These are phyloP conservation scores for Lithobates pipiens DNA, from an alignment of 2,797 vertebrate genomes.

Conservation along the genomic window DNA sequence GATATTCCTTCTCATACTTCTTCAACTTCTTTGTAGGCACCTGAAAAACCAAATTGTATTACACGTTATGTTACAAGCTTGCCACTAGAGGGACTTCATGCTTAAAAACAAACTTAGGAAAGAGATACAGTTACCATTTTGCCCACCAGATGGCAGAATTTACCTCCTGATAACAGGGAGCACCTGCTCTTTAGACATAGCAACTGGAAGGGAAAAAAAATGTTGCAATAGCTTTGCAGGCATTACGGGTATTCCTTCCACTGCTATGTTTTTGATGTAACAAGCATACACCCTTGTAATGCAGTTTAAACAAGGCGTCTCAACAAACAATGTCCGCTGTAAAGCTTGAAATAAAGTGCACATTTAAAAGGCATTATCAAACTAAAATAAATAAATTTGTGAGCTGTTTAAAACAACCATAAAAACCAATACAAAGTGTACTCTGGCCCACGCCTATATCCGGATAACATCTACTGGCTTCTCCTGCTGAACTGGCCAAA, in stretches of 20 bases:
- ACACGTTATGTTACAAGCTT: background rate
- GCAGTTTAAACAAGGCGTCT: background rate
- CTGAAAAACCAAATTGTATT: constrained; percentile 70
- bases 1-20: constrained; percentile 99
- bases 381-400: too few species aligned
- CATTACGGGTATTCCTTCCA: background rate
- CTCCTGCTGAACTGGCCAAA: too few species aligned
- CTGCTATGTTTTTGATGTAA: background rate
- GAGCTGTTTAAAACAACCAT: too few species aligned
- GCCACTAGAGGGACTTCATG: constrained; percentile 29
- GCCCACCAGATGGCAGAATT: constrained; percentile 25
- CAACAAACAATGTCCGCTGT: background rate
- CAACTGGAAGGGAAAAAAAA: background rate
- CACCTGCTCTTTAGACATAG: constrained; percentile 2
- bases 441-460: background rate
- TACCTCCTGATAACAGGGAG: background rate
- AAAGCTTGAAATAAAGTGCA: background rate
- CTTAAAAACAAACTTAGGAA: background rate
- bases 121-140: background rate
- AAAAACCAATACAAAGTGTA: too few species aligned
- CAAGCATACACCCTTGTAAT: background rate
- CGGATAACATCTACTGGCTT: too few species aligned
- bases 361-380: too few species aligned
- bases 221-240: background rate
- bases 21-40: constrained; percentile 98